These are phyloP conservation scores for Epinotia bilunana DNA, from an alignment of 2,888 invertebrate species.

Conservation along the genomic window DNA sequence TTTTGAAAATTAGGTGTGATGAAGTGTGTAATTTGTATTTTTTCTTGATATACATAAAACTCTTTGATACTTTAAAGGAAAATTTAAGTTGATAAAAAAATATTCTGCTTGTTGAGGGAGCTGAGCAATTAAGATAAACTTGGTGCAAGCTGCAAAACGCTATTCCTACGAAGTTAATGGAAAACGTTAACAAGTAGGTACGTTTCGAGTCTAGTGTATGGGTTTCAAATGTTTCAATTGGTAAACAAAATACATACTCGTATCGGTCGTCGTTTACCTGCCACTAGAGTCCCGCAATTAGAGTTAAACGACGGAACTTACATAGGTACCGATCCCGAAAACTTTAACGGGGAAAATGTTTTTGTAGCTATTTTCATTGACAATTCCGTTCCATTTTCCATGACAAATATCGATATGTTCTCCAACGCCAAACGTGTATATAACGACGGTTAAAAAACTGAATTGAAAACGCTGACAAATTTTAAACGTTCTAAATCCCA, in stretches of 20 bases:
- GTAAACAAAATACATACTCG: slow-evolving; percentile 21
- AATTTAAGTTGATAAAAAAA: neutral
- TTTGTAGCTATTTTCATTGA: neutral
- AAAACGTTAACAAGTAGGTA: slow-evolving; percentile 14
- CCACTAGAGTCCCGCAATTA: slow-evolving; percentile 7
- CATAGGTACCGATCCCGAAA: slow-evolving; percentile 18
- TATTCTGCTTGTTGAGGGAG: slow-evolving; percentile 33
- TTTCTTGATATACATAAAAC: slow-evolving; percentile 15
- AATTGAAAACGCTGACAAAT: neutral
- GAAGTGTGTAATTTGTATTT: neutral
- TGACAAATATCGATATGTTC: neutral
- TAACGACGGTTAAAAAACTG: neutral
- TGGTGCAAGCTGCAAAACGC: slow-evolving; percentile 23
- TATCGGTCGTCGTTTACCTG: slow-evolving; percentile 2
- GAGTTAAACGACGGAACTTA: slow-evolving; percentile 26
- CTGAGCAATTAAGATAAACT: slow-evolving; percentile 42
- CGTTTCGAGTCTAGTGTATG: slow-evolving; percentile 3
- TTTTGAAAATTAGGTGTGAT: neutral
- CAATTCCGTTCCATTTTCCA: neutral
- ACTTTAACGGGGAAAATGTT: slow-evolving; percentile 6
- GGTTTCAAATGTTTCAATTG: slow-evolving; percentile 1
- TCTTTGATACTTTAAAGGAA: slow-evolving; percentile 6
- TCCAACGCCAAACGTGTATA: neutral
- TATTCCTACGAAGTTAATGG: slow-evolving; percentile 20
- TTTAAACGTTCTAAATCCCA: neutral